phyloP scores from a whole-genome alignment of 2,113 vertebrate genomes.

The Ornithorhynchus anatinus region DNA sequence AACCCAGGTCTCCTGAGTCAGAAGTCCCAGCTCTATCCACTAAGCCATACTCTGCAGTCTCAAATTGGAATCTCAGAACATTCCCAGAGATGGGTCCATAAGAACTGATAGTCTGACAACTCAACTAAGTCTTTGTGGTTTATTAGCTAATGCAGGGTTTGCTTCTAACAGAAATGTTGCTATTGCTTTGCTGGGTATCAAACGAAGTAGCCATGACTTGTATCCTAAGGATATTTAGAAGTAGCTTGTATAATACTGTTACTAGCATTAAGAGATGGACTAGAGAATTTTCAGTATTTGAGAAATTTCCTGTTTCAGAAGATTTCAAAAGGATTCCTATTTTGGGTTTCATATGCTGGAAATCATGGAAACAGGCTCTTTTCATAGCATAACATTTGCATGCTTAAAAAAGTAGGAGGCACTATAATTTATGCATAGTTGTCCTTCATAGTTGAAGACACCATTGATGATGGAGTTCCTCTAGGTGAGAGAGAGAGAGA shows the following conservation, averaged over 20 bases:
- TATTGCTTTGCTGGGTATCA: conserved; percentile 12
- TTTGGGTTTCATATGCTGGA: background rate
- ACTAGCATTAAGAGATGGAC: background rate
- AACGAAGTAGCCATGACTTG: background rate
- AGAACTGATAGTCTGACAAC: conserved; percentile 22
- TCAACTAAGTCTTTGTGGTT: conserved; percentile 38
- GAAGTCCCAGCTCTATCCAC: too few relatives aligned
- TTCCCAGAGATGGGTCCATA: conserved; percentile 19
- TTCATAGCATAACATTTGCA: too few relatives aligned
- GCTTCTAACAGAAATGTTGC: conserved; percentile 28
- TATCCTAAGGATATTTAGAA: conserved; percentile 9
- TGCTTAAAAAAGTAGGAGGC: too few relatives aligned
- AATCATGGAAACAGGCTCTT: too few relatives aligned
- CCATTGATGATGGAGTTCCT: too few relatives aligned
- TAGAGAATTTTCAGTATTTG: conserved; percentile 10
- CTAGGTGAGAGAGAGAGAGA: too few relatives aligned
- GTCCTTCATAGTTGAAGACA: too few relatives aligned
- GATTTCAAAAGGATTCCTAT: background rate
- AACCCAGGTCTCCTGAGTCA: too few relatives aligned
- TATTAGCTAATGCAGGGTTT: conserved; percentile 10
- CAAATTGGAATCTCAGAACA: conserved; percentile 4
- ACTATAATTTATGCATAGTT: too few relatives aligned
- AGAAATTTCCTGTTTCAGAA: conserved; percentile 9
- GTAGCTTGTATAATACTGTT: background rate
- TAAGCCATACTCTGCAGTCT: background rate